A percentile compares a stretch with the other conserved stretches of the same genome.
These are phyloP conservation scores for Sanderia malayensis DNA, from an alignment of 30 jellyfish, hydroid and myxozoan species.

Conservation along the genomic window DNA sequence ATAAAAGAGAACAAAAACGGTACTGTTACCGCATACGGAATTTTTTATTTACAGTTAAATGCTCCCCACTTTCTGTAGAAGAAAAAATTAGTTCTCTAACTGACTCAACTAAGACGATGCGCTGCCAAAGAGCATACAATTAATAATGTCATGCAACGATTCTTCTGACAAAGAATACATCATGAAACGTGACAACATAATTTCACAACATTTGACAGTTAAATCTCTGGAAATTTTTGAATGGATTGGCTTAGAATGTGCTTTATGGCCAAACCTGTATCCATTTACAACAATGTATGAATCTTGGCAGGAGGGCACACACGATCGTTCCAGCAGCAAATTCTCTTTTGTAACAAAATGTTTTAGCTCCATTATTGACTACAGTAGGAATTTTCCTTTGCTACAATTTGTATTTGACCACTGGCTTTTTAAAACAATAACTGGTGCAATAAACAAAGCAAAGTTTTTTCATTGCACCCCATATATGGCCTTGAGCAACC, in stretches of 20 bases:
- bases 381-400: constrained; percentile 17
- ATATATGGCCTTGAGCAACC: background rate
- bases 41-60: too few species aligned
- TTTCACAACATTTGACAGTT: too few species aligned
- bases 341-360: constrained; percentile 7
- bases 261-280: background rate
- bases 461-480: background rate
- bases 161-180: too few species aligned
- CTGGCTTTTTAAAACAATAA: constrained; percentile 34
- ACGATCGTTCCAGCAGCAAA: background rate
- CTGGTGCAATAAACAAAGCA: constrained; percentile 45
- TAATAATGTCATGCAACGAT: too few species aligned
- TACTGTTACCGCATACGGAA: too few species aligned
- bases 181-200: too few species aligned
- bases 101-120: too few species aligned
- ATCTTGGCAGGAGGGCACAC: background rate
- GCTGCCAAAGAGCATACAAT: too few species aligned
- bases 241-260: background rate
- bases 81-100: background rate
- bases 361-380: constrained; percentile 10
- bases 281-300: background rate
- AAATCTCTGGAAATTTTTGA: background rate
- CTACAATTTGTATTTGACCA: constrained; percentile 31
- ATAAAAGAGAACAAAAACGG: background rate
- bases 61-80: too few species aligned